Evolutionary conservation across 2,797 vertebrate genomes (phyloP).

Genomic region (Hafferia zeledoni): DNA sequence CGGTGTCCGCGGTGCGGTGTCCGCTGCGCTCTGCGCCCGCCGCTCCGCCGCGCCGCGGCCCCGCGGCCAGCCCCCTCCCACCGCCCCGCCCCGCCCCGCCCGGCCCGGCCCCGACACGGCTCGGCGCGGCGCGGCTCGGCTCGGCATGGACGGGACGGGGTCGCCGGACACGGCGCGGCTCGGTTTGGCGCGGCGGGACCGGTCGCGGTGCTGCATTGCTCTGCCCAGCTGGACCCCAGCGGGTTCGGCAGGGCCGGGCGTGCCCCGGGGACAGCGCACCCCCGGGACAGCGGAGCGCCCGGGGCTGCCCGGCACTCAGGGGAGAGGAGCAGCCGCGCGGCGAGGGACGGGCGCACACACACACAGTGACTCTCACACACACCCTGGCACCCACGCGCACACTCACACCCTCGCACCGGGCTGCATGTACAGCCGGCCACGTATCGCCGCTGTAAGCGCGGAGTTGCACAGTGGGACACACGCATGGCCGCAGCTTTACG

Average conservation of each 20-base stretch:
- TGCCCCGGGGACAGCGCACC: background rate
- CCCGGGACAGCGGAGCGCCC: background rate
- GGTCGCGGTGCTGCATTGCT: background rate
- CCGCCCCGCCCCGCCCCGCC: background rate
- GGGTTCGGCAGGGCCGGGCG: no score
- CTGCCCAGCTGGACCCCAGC: no score
- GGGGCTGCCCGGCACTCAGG: background rate
- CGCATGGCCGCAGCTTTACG: background rate
- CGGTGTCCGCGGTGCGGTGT: background rate
- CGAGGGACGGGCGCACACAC: fast-evolving
- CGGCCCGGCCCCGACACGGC: background rate
- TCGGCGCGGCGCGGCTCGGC: fast-evolving
- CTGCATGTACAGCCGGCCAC: background rate
- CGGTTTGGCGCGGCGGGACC: background rate
- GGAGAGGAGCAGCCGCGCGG: no score
- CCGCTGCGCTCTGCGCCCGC: background rate
- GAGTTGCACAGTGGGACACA: fast-evolving
- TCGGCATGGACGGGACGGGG: background rate
- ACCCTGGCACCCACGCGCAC: fast-evolving
- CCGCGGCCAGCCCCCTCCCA: constrained; percentile 1
- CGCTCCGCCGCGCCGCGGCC: background rate
- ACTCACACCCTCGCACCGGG: background rate
- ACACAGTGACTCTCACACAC: fast-evolving
- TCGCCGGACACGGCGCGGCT: background rate
- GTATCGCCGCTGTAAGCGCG: fast-evolving